Evolutionary conservation across 2,797 vertebrate species (phyloP), one percentile per base, ranked within the genome.

Genomic region (Tinamus major): DNA sequence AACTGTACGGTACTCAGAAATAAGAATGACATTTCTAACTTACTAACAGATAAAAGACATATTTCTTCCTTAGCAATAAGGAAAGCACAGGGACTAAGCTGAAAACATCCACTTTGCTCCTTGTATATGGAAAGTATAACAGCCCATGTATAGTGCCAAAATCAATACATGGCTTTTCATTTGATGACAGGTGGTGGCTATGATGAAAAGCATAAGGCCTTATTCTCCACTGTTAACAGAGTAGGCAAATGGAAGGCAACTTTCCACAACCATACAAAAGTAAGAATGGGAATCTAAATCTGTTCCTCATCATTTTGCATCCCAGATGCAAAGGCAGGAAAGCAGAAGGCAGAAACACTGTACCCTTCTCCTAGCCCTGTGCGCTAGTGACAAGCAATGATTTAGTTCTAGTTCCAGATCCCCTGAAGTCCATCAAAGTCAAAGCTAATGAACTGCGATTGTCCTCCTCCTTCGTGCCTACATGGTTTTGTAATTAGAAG

Each of bases 161-260:
- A 83, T 75, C 87, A 94, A 94, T 85, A 91, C 29, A 62, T 41
- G 68, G 62, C 68, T 75, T 26, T 80, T 69, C 53, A 62, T 82
- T 90, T 89, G 85, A 87, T 3, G 7, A 70, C 76, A 17, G 49
- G 19, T 21, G 51, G 89, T 95, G 95, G 87, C 53, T 89, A 78
- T 80, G 67, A 70, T 95, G 80, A 94, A 90, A 95, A 89, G 37
- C 51, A 87, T 92, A n/a, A 56, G 53, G 53, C 53, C 53, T 56
- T 56, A 56, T n/a, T 56, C 53, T 55, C 17, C 53, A 92, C 89
- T 61, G 94, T 89, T 75, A 89, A 75, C 20, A 18, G 84, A 83
- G 71, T 39, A 68, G 70, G 68, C 48, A 71, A 67, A 81, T 87
- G 63, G 92, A 90, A 90, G n/a, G 80, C 81, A 61, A n/a, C 63